Percentiles rank a stretch among this genome's conserved stretches.
Evolutionary conservation across 2,888 invertebrate genomes (phyloP).

Genomic region (Diplolepis rosae): DNA sequence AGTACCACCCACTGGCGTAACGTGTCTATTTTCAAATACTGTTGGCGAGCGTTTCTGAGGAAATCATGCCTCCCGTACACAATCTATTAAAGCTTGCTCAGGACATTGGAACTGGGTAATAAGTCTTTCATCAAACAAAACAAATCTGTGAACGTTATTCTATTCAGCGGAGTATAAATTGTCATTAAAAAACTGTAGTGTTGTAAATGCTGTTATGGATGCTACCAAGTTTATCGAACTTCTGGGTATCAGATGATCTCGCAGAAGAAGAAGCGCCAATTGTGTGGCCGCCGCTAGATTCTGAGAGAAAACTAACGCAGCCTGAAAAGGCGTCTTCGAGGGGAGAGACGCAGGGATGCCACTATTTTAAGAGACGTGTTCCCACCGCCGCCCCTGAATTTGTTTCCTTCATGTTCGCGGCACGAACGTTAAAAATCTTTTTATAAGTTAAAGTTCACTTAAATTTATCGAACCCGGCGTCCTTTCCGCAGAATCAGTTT

Average conservation of each 20-base stretch:
- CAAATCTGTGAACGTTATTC: not conserved
- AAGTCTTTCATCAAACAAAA: not conserved
- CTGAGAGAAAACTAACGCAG: constrained; percentile 47
- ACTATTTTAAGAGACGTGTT: constrained; percentile 60
- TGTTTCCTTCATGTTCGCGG: constrained; percentile 19
- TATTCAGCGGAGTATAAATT: not conserved
- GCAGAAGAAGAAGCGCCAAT: not conserved
- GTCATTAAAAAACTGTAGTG: not conserved
- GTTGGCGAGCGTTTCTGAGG: constrained; percentile 20
- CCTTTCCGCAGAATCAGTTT: not conserved
- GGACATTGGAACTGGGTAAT: not conserved
- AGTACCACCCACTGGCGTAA: constrained; percentile 39
- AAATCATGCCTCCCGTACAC: not conserved
- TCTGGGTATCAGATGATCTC: not conserved
- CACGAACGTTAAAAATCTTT: not conserved
- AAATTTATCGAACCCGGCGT: not conserved
- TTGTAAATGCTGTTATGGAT: too few species aligned
- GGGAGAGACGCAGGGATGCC: constrained; percentile 51
- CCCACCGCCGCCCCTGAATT: constrained; percentile 42
- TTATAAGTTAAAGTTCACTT: constrained; percentile 6
- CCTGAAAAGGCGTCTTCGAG: constrained; percentile 64
- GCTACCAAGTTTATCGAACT: not conserved
- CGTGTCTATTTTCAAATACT: constrained; percentile 43
- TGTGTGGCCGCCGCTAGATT: constrained; percentile 29
- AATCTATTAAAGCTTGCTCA: not conserved